phyloP scores from a whole-genome alignment of 1,140 invertebrate species.

The Solen grandis region DNA sequence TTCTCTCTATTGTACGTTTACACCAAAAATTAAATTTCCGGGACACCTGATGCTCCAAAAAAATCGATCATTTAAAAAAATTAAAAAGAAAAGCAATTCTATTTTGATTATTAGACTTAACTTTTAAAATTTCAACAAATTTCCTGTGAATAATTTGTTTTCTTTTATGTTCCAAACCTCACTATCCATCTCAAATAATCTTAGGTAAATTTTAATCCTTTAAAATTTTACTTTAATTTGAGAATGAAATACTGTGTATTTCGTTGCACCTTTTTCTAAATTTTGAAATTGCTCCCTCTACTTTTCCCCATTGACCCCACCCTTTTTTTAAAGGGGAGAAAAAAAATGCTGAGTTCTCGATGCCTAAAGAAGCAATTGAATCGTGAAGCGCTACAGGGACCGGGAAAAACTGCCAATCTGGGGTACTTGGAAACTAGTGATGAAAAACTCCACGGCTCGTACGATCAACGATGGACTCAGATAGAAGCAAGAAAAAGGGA shows the following conservation, averaged over 20 bases:
- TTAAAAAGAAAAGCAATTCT: too few relatives aligned
- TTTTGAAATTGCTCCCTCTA: slow-evolving; percentile 87
- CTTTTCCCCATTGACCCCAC: slow-evolving; percentile 93
- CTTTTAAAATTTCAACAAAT: too few relatives aligned
- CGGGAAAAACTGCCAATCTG: slow-evolving; percentile 77
- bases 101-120: too few relatives aligned
- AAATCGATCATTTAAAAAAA: too few relatives aligned
- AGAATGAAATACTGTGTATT: slow-evolving; percentile 58
- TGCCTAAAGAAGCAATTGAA: slow-evolving; percentile 81
- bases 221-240: too few relatives aligned
- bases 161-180: too few relatives aligned
- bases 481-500: slow-evolving; percentile 76
- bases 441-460: slow-evolving; percentile 70
- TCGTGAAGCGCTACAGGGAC: slow-evolving; percentile 85
- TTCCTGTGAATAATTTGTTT: too few relatives aligned
- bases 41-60: too few relatives aligned
- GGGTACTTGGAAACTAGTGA: slow-evolving; percentile 60
- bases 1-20: too few relatives aligned
- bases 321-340: slow-evolving; percentile 71
- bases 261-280: slow-evolving; percentile 87
- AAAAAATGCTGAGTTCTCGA: slow-evolving; percentile 26
- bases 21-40: too few relatives aligned
- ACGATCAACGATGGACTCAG: slow-evolving; percentile 69
- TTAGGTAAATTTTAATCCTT: background rate
- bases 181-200: background rate